Evolutionary conservation across 2,113 vertebrate genomes (phyloP).

Genomic region (human): GRCh38 chr7:132520001-132520500

Average conservation of each 20-base stretch:
- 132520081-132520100: background rate
- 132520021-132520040: background rate
- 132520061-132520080: accelerated
- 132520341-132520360: background rate
- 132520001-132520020: background rate
- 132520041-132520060: accelerated
- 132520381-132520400: background rate
- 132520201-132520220: background rate
- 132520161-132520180: background rate
- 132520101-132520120: background rate
- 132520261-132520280: background rate
- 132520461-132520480: accelerated
- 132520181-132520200: background rate
- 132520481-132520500: background rate
- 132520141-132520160: background rate
- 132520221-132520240: background rate
- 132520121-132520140: background rate
- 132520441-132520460: background rate
- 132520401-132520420: background rate
- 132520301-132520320: background rate
- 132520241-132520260: background rate
- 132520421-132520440: no score
- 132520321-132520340: no score
- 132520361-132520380: background rate
- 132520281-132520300: background rate